phyloP scores from a whole-genome alignment of 2,113 vertebrate genomes.

The Phrynosoma blainvillii region DNA sequence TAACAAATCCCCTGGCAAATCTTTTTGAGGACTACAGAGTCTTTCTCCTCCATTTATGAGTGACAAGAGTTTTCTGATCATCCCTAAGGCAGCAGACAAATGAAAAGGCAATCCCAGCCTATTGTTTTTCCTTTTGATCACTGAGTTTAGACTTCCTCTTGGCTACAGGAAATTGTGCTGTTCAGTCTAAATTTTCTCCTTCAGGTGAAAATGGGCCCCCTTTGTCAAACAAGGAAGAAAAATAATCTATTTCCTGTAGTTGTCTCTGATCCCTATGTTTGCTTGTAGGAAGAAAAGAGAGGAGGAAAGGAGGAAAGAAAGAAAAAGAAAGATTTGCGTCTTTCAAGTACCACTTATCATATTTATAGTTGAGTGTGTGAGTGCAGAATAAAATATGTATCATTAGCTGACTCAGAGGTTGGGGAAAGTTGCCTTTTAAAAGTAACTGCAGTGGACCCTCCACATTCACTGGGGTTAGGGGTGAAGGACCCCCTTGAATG shows the following conservation, averaged over 20 bases:
- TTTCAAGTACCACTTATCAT: background rate
- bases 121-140: conserved; percentile 47
- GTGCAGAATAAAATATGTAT: background rate
- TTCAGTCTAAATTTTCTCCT: conserved; percentile 18
- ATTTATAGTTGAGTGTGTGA: background rate
- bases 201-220: background rate
- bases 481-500: too few relatives aligned
- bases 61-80: conserved; percentile 57
- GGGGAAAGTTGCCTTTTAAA: too few relatives aligned
- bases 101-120: conserved; percentile 53
- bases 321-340: too few relatives aligned
- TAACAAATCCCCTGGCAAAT: conserved; percentile 28
- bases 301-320: too few relatives aligned
- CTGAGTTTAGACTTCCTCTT: background rate
- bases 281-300: background rate
- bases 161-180: conserved; percentile 20
- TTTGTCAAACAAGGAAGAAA: conserved; percentile 3
- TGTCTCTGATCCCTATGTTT: too few relatives aligned
- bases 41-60: conserved; percentile 43
- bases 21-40: background rate
- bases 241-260: too few relatives aligned
- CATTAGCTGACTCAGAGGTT: background rate
- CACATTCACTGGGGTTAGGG: too few relatives aligned
- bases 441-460: too few relatives aligned
- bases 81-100: conserved; percentile 53